Base-by-base conservation (phyloP, 2,113 vertebrate genomes). In the Trinectes maculatus region DNA sequence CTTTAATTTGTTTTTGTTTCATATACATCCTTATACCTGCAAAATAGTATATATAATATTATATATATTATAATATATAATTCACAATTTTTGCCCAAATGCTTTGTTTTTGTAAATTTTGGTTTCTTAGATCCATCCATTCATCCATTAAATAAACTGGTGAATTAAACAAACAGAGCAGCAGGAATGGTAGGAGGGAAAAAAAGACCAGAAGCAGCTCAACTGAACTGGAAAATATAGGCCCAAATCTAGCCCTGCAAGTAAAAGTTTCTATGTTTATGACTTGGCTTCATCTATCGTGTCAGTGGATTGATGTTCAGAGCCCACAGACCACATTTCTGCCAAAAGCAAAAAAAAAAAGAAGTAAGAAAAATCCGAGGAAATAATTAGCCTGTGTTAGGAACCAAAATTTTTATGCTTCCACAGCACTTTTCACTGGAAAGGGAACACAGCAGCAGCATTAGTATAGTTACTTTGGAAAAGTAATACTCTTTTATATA, bases 191-290 rank as follows among this genome's bases (percentile, higher is more conserved):
- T 28, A 46, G 47, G 34, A 2, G 26, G 13, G 4, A 11, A 16
- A 8, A 56, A 37, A 48, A 29, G n/a, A 72, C 34, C 26, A 51
- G 36, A 49, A 39, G 46, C 62, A 75, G 31, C 16, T 81, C 54
- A 72, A 76, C 67, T 84, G 80, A 85, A 82, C 24, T 80, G 81
- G 77, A 89, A 87, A 71, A 61, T 60, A 82, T 73, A 31, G 69
- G 39, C 81, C 36, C 34, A 71, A 89, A 83, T 79, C 71, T 47
- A 61, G 54, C 42, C 43, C 51, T 72, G 62, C 60, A 74, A 85
- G 63, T 65, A 31, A 82, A 71, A 49, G 40, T 67, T 74, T 64
- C 67, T 59, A 1, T 62, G 71, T 64, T 77, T 79, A 46, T 55
- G 71, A 71, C 52, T 84, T 66, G 57, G 77, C 60, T 57, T 79